These are phyloP conservation scores for Mirza zaza DNA, from an alignment of 2,113 vertebrate genomes.

Conservation along the genomic window DNA sequence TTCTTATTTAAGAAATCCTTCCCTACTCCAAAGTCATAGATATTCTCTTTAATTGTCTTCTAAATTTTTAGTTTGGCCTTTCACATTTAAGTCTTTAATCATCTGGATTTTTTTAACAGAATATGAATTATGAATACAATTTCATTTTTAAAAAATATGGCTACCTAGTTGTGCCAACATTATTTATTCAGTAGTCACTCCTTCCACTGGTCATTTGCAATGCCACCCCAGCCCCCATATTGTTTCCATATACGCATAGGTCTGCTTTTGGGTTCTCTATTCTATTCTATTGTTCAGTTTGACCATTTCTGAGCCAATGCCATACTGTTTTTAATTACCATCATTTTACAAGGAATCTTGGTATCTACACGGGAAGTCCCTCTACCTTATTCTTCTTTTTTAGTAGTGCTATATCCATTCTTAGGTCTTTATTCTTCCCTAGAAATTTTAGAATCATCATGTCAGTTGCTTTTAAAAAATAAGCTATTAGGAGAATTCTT, in stretches of 20 bases:
- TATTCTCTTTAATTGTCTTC: background rate
- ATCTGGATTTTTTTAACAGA: background rate
- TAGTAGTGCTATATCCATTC: background rate
- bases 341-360: background rate
- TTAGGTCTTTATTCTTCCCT: background rate
- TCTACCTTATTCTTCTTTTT: background rate
- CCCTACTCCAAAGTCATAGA: background rate
- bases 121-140: background rate
- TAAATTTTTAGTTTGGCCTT: background rate
- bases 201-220: background rate
- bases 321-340: background rate
- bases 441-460: background rate
- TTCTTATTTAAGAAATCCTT: constrained; percentile 17
- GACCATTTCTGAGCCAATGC: background rate
- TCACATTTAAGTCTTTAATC: constrained; percentile 31
- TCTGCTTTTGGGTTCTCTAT: background rate
- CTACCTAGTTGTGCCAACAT: background rate
- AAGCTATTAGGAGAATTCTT: background rate
- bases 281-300: background rate
- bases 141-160: constrained; percentile 1
- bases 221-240: background rate
- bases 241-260: background rate
- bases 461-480: background rate
- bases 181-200: background rate
- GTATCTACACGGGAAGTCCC: background rate